A percentile compares a stretch with the other conserved stretches of the same genome.
Evolutionary conservation across 2,888 invertebrate species (phyloP).

Genomic region (Melinaea menophilus): DNA sequence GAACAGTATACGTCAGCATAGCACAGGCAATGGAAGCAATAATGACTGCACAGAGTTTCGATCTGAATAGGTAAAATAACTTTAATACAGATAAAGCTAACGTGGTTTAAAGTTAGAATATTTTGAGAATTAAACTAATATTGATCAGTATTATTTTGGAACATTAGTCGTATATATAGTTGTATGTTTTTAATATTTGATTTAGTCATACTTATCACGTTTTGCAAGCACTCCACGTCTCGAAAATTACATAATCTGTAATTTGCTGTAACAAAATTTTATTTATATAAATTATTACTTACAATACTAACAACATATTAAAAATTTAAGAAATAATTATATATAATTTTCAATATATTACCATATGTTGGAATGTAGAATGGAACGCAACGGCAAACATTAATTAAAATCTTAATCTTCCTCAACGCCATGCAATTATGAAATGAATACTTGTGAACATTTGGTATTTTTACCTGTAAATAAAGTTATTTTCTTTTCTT

Average conservation of each 20-base stretch:
- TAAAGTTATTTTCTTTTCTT: constrained; percentile 8
- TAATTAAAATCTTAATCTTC: constrained; percentile 63
- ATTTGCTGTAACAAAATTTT: constrained; percentile 46
- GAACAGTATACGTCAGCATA: too few species aligned
- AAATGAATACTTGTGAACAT: constrained; percentile 75
- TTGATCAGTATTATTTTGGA: too few species aligned
- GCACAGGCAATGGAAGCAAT: too few species aligned
- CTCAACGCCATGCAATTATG: constrained; percentile 82
- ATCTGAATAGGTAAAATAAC: too few species aligned
- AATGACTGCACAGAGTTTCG: too few species aligned
- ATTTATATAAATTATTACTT: constrained; percentile 4
- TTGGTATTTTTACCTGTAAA: constrained; percentile 53
- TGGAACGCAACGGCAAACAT: constrained; percentile 80
- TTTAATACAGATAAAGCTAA: too few species aligned
- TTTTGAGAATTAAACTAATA: too few species aligned
- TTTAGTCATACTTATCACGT: constrained; percentile 34
- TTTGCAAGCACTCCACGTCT: constrained; percentile 70
- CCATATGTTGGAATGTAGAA: constrained; percentile 70
- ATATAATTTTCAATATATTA: constrained; percentile 27
- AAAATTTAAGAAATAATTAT: background rate
- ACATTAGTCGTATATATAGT: too few species aligned
- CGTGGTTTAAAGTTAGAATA: too few species aligned
- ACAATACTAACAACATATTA: background rate
- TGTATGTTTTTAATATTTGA: background rate
- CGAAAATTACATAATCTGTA: constrained; percentile 67